Percentiles rank a stretch among this genome's conserved stretches.
Evolutionary conservation across 2,888 invertebrate species (phyloP).

Genomic region (Leuctra nigra): DNA sequence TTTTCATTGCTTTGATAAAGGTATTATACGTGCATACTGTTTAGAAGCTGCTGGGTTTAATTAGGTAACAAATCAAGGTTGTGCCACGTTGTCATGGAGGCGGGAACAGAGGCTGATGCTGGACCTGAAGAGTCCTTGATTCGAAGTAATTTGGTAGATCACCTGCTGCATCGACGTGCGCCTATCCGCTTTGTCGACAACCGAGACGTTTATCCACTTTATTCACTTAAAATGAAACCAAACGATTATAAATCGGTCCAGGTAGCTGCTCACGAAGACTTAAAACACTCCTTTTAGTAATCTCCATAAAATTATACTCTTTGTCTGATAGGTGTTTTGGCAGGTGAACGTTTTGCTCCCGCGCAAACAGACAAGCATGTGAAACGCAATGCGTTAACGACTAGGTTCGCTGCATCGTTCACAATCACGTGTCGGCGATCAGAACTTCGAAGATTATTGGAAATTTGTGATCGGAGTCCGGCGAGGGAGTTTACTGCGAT

Average conservation of each 20-base stretch:
- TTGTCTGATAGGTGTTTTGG: neutral
- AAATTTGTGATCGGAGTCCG: neutral
- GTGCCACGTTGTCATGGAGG: constrained; percentile 17
- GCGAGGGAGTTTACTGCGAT: neutral
- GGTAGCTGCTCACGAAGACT: neutral
- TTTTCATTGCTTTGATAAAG: neutral
- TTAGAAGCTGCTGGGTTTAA: constrained; percentile 20
- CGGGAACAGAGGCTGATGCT: constrained; percentile 16
- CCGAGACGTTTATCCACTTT: neutral
- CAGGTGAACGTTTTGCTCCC: too few relatives aligned
- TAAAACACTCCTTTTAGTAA: neutral
- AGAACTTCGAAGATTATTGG: neutral
- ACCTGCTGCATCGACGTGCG: neutral
- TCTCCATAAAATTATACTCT: constrained; percentile 7
- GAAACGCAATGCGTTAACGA: neutral
- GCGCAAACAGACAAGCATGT: too few relatives aligned
- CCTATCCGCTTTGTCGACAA: too few relatives aligned
- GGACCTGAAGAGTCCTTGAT: neutral
- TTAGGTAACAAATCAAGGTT: constrained; percentile 26
- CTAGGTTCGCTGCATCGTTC: too few relatives aligned
- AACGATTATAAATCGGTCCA: constrained; percentile 11
- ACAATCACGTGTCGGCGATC: too few relatives aligned
- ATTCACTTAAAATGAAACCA: constrained; percentile 3
- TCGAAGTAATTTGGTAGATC: neutral
- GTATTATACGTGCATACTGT: constrained; percentile 16